Base-by-base conservation (phyloP, 2,113 vertebrate genomes). In the Mesembrinibis cayennensis region DNA sequence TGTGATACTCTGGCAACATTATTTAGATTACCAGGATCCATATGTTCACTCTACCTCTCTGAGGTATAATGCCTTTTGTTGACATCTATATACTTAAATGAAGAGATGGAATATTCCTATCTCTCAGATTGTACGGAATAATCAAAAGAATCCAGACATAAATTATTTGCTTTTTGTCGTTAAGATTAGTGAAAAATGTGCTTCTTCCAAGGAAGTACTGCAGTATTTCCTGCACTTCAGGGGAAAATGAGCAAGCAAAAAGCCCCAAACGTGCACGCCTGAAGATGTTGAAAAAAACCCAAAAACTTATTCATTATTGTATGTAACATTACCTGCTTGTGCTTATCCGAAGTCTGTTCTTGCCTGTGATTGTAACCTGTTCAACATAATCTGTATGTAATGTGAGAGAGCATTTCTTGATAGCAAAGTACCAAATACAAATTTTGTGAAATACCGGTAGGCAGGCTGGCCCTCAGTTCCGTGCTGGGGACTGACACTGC, bases 381-480 rank as follows among this genome's bases (percentile, higher is more conserved):
- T 78, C 47, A n/a, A 18, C 21, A 55, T 9, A 16, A 49, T 14
- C 29, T 65, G 21, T 69, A 7, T 4, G 12, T 26, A 15, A 78
- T 9, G 17, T 5, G 19, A 70, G 34, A 59, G 40, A 58, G 61
- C 2, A 21, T 45, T 65, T 87, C 1, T 2, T 63, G 78, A 66
- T 0, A 67, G 76, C 44, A 53, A 73, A 92, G 59, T 10, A 77
- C 40, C 73, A 65, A 55, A 50, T 16, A 58, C 34, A 49, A 27
- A 20, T 30, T 21, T 23, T 40, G 17, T 40, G 45, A 47, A 44
- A 38, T 21, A 74, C 11, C 0, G 0, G 2, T 0, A 59, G 27
- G 30, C 79, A 40, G 19, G 22, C 7, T 72, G 56, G 58, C 61
- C 32, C 65, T 62, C n/a, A 16, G 14, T 63, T 79, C 47, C 9